Evolutionary conservation across 2,797 vertebrate species (phyloP).

Genomic region (Cossypha polioptera): DNA sequence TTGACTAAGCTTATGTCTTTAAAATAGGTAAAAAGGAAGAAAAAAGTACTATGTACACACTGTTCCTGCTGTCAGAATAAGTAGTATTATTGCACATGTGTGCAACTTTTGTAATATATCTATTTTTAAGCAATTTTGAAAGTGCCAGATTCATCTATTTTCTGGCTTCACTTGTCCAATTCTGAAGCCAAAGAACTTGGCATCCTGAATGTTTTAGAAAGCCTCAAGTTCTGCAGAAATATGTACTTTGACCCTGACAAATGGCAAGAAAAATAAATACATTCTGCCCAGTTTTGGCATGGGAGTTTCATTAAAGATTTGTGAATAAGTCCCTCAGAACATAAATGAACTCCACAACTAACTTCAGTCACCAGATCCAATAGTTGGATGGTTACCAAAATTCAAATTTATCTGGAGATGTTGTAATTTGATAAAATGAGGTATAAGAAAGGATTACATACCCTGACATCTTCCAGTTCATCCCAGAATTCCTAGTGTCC

Average conservation of each 20-base stretch:
- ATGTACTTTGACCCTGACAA: background rate
- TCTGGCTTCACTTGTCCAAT: background rate
- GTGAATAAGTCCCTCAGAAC: background rate
- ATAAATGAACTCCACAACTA: background rate
- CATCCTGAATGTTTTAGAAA: constrained; percentile 1
- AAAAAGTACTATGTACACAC: background rate
- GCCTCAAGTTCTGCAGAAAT: background rate
- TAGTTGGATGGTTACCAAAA: background rate
- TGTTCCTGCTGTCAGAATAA: background rate
- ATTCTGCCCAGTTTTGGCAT: background rate
- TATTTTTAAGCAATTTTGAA: constrained; percentile 55
- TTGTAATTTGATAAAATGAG: too few species aligned
- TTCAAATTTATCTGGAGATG: background rate
- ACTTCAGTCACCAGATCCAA: background rate
- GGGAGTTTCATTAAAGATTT: constrained; percentile 9
- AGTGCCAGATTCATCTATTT: constrained; percentile 51
- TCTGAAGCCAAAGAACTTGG: constrained; percentile 33
- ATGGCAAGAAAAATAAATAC: constrained; percentile 3
- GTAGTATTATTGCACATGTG: constrained; percentile 36
- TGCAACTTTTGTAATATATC: constrained; percentile 46
- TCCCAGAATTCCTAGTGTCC: too few species aligned
- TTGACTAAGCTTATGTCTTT: background rate
- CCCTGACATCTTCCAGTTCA: too few species aligned
- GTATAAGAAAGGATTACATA: too few species aligned
- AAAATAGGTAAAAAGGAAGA: background rate